These are phyloP conservation scores for Arrhamphus sclerolepis DNA, from an alignment of 2,797 vertebrate species.

Conservation along the genomic window DNA sequence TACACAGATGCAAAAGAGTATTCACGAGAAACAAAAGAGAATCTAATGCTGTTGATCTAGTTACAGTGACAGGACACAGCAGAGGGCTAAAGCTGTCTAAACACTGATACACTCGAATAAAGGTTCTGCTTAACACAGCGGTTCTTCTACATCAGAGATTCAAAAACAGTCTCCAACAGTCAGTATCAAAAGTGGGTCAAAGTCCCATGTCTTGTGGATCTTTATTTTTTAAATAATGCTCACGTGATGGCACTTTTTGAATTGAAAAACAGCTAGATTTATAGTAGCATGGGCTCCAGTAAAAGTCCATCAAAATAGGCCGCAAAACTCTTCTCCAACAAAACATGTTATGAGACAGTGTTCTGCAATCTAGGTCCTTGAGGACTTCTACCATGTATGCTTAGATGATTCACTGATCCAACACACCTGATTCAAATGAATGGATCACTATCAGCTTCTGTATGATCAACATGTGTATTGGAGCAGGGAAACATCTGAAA, in stretches of 20 bases:
- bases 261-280: background rate
- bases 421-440: too few relatives aligned
- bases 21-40: slow-evolving; percentile 5
- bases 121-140: slow-evolving; percentile 47
- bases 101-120: slow-evolving; percentile 46
- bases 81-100: slow-evolving; percentile 24
- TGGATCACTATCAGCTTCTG: background rate
- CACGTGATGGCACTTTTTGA: slow-evolving; percentile 15
- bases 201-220: slow-evolving; percentile 19
- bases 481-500: background rate
- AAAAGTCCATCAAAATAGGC: slow-evolving; percentile 10
- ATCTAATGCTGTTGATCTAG: slow-evolving; percentile 21
- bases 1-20: too few relatives aligned
- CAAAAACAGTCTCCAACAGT: slow-evolving; percentile 26
- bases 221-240: slow-evolving; percentile 13
- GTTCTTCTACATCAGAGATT: slow-evolving; percentile 45
- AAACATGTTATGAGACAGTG: background rate
- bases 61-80: slow-evolving; percentile 1
- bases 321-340: slow-evolving; percentile 1
- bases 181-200: slow-evolving; percentile 6
- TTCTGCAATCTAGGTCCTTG: too few relatives aligned
- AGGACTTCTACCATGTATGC: too few relatives aligned
- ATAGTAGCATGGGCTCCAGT: background rate
- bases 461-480: slow-evolving; percentile 3
- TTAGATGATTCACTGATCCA: too few relatives aligned